Evolutionary conservation across 1,140 invertebrate species (phyloP).

Genomic region (Atopsyche davidsoni): DNA sequence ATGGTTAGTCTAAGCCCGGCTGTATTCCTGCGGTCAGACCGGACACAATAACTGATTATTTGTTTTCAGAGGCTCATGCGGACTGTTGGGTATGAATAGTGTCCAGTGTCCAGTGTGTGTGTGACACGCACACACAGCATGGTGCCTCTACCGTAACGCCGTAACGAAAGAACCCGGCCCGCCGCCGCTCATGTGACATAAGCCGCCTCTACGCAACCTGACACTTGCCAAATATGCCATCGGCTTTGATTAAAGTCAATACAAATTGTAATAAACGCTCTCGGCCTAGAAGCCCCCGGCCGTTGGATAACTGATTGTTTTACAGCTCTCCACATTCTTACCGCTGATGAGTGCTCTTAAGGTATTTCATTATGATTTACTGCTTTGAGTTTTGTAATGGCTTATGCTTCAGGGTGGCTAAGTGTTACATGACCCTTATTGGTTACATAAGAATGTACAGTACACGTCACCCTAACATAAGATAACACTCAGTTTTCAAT

Average conservation of each 20-base stretch:
- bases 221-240: slow-evolving; percentile 10
- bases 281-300: slow-evolving; percentile 29
- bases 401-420: too few species aligned
- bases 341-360: slow-evolving; percentile 14
- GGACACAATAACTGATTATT: slow-evolving; percentile 24
- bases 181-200: slow-evolving; percentile 16
- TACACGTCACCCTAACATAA: too few species aligned
- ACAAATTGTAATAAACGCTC: slow-evolving; percentile 17
- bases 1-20: slow-evolving; percentile 15
- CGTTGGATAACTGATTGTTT: slow-evolving; percentile 29
- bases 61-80: slow-evolving; percentile 31
- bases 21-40: slow-evolving; percentile 13
- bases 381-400: too few species aligned
- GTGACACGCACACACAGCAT: slow-evolving; percentile 14
- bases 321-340: slow-evolving; percentile 19
- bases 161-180: slow-evolving; percentile 12
- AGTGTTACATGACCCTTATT: too few species aligned
- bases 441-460: too few species aligned
- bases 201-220: slow-evolving; percentile 28
- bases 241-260: slow-evolving; percentile 4
- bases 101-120: slow-evolving; percentile 25
- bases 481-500: too few species aligned
- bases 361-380: slow-evolving; percentile 26
- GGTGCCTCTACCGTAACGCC: slow-evolving; percentile 25
- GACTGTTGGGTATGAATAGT: slow-evolving; percentile 26